These are phyloP conservation scores for Epirrhoe tristata DNA, from an alignment of 2,888 invertebrate genomes.

Conservation along the genomic window DNA sequence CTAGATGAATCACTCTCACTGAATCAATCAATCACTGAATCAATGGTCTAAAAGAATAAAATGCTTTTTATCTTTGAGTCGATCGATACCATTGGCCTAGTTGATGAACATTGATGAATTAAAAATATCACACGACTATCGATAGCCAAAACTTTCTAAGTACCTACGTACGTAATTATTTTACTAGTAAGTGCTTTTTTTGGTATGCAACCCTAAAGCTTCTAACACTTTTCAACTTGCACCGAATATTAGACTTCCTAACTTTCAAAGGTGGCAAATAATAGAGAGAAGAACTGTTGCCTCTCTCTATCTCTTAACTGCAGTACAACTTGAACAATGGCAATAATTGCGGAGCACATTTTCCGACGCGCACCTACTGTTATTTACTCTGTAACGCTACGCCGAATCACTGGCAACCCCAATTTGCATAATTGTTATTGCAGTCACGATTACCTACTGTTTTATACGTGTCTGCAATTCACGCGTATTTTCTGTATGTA, in stretches of 20 bases:
- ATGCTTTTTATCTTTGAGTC: no score
- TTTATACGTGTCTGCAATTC: constrained; percentile 9
- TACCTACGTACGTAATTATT: no score
- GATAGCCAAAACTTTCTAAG: no score
- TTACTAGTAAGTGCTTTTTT: no score
- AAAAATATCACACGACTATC: no score
- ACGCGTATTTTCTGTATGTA: background rate
- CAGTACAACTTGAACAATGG: constrained; percentile 56
- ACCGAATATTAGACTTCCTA: background rate
- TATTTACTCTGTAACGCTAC: constrained; percentile 46
- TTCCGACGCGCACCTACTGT: constrained; percentile 52
- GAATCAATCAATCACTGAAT: no score
- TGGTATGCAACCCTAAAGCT: no score
- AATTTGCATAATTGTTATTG: constrained; percentile 59
- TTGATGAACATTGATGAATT: no score
- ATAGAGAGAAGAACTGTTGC: background rate
- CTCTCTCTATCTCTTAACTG: constrained; percentile 12
- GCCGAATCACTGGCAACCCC: constrained; percentile 57
- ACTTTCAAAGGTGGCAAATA: background rate
- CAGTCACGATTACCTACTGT: constrained; percentile 34
- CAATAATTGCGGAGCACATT: constrained; percentile 69
- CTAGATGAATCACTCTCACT: no score
- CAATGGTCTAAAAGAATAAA: no score
- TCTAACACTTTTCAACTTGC: background rate
- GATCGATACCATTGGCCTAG: no score